Conservation (phyloP, 2,113 vertebrate species). For the Ammodramus savannarum region DNA sequence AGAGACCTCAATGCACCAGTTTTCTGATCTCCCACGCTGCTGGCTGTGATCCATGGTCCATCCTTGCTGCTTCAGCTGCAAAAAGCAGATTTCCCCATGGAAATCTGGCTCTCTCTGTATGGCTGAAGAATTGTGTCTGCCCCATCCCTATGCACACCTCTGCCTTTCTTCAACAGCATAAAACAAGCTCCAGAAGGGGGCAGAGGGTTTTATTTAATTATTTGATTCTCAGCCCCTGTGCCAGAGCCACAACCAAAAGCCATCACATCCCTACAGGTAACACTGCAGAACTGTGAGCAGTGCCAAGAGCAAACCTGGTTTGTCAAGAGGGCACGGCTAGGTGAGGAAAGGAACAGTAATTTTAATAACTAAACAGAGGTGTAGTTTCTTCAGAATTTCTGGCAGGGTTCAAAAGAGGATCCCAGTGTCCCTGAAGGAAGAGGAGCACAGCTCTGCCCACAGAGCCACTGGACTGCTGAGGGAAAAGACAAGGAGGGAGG, state of each 20-base stretch:
- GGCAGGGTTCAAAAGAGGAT: not conserved
- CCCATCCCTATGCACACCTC: not conserved
- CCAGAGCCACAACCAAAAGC: not conserved
- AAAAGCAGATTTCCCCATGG: not conserved
- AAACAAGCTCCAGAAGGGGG: not conserved
- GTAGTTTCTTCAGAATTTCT: not conserved
- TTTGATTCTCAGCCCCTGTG: not conserved
- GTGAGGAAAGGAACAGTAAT: not conserved
- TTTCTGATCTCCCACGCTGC: not conserved
- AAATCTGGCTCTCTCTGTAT: not conserved
- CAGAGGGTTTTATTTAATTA: not conserved
- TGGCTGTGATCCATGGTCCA: not conserved
- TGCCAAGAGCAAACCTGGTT: not conserved
- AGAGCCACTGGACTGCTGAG: not conserved
- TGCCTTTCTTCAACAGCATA: not conserved
- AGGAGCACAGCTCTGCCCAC: not conserved
- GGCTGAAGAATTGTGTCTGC: not conserved
- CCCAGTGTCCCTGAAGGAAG: not conserved
- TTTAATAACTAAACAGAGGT: not conserved
- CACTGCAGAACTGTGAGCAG: accelerated
- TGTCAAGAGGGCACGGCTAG: not conserved
- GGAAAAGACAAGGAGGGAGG: not conserved
- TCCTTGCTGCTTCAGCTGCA: not conserved
- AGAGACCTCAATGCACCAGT: not conserved
- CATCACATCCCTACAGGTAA: not conserved